Percentiles rank a stretch among this genome's conserved stretches.
Evolutionary conservation across 1,140 invertebrate genomes (phyloP).

Genomic region (Leucophenga varia): DNA sequence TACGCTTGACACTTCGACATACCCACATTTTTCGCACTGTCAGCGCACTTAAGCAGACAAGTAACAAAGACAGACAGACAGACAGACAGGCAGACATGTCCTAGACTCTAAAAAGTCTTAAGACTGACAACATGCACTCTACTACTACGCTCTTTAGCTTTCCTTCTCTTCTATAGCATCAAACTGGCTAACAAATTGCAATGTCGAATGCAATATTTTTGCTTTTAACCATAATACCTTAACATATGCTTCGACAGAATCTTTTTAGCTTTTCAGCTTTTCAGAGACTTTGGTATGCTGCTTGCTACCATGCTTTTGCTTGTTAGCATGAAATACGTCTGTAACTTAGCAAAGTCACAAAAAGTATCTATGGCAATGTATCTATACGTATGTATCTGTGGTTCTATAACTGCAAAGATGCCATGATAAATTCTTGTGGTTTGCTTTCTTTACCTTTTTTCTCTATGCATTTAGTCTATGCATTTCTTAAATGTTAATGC

Average conservation of each 20-base stretch:
- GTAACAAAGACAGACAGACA: background rate
- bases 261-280: too few relatives aligned
- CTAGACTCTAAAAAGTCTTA: too few relatives aligned
- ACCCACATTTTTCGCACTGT: too few relatives aligned
- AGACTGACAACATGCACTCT: too few relatives aligned
- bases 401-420: constrained; percentile 9
- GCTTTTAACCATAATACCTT: constrained; percentile 54
- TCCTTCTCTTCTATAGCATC: constrained; percentile 36
- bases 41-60: too few relatives aligned
- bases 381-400: background rate
- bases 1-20: too few relatives aligned
- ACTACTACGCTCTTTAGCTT: background rate
- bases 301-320: constrained; percentile 20
- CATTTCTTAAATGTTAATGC: too few relatives aligned
- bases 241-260: constrained; percentile 50
- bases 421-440: constrained; percentile 52
- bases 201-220: constrained; percentile 54
- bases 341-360: constrained; percentile 7
- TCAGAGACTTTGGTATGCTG: too few relatives aligned
- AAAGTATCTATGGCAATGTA: background rate
- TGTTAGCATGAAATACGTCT: constrained; percentile 52
- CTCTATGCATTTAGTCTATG: too few relatives aligned
- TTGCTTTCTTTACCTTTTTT: too few relatives aligned
- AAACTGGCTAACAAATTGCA: constrained; percentile 50
- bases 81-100: background rate